Percentiles rank a stretch among this genome's conserved stretches.
phyloP scores from a whole-genome alignment of 2,888 invertebrate genomes.

The Phalera bucephala region DNA sequence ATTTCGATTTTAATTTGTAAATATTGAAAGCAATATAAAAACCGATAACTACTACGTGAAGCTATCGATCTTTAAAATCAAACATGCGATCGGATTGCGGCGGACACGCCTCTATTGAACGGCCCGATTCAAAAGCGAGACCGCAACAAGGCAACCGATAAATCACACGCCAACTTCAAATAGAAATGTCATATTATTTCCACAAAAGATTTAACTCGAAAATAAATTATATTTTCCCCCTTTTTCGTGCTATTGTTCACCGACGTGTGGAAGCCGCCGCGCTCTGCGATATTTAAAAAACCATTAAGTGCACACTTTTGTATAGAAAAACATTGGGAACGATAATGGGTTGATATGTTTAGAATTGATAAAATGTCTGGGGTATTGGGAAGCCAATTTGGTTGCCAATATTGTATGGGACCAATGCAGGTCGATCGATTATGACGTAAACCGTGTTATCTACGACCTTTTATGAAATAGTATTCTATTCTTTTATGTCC shows the following conservation, averaged over 20 bases:
- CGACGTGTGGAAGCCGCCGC: constrained; percentile 77
- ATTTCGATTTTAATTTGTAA: too few species aligned
- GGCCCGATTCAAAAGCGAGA: constrained; percentile 47
- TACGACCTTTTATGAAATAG: too few species aligned
- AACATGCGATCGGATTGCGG: constrained; percentile 47
- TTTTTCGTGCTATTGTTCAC: constrained; percentile 72
- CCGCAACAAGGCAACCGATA: constrained; percentile 74
- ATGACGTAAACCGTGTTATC: too few species aligned
- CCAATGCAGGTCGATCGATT: too few species aligned
- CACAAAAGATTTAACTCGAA: constrained; percentile 84
- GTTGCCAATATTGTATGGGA: constrained; percentile 1
- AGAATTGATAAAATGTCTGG: constrained; percentile 27
- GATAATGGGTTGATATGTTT: constrained; percentile 31
- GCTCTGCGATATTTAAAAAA: constrained; percentile 79
- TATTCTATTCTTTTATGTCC: too few species aligned
- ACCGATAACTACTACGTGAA: too few species aligned
- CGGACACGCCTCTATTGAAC: constrained; percentile 54
- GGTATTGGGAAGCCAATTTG: constrained; percentile 32
- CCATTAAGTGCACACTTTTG: constrained; percentile 79
- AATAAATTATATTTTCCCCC: constrained; percentile 82
- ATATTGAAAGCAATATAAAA: too few species aligned
- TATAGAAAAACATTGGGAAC: constrained; percentile 44
- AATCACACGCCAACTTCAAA: constrained; percentile 81
- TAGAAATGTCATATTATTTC: constrained; percentile 84
- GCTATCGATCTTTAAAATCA: constrained; percentile 46